Evolutionary conservation across 2,888 invertebrate species (phyloP).

Genomic region (Danaus chrysippus): DNA sequence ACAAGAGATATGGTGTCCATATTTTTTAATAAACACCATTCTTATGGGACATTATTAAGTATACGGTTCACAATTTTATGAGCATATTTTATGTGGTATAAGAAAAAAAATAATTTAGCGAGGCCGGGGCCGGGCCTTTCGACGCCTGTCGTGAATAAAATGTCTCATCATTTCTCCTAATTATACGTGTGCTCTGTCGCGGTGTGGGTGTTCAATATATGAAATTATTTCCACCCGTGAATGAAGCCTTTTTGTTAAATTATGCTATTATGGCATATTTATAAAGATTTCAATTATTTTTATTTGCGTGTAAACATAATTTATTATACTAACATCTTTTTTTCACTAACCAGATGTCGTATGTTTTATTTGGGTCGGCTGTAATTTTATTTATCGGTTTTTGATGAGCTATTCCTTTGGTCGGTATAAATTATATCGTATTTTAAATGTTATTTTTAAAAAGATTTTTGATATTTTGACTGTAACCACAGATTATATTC

Average conservation of each 20-base stretch:
- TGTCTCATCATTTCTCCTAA: slow-evolving; percentile 72
- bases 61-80: slow-evolving; percentile 60
- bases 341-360: slow-evolving; percentile 58
- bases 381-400: slow-evolving; percentile 76
- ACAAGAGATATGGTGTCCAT: slow-evolving; percentile 53
- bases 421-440: not conserved
- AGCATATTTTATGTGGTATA: slow-evolving; percentile 63
- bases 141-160: slow-evolving; percentile 74
- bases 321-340: slow-evolving; percentile 62
- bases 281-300: slow-evolving; percentile 38
- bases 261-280: slow-evolving; percentile 50
- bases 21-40: slow-evolving; percentile 64
- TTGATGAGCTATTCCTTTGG: slow-evolving; percentile 58
- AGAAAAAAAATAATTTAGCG: slow-evolving; percentile 67
- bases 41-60: slow-evolving; percentile 51
- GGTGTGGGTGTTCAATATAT: slow-evolving; percentile 76
- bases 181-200: slow-evolving; percentile 68
- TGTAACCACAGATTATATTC: no score
- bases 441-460: not conserved
- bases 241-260: slow-evolving; percentile 63
- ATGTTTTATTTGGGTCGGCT: slow-evolving; percentile 54
- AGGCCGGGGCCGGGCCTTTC: slow-evolving; percentile 65
- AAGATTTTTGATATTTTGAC: no score
- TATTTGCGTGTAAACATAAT: slow-evolving; percentile 36
- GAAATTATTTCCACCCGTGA: slow-evolving; percentile 71